Conservation (phyloP, 2,113 vertebrate genomes). For the Trinectes maculatus region DNA sequence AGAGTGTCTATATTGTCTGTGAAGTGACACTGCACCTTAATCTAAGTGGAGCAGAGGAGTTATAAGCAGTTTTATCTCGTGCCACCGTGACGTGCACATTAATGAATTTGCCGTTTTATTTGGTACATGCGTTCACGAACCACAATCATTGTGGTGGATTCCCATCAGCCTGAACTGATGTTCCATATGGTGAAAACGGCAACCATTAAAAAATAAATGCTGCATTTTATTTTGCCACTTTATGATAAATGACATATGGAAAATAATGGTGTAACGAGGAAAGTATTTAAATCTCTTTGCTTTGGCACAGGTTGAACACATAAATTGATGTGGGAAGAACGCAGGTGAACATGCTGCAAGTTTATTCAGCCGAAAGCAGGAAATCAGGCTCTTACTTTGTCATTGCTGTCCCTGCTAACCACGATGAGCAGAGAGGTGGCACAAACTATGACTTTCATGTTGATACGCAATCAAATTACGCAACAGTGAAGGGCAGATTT, state of each 20-base stretch:
- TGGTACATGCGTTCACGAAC: background rate
- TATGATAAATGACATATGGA: too few relatives aligned
- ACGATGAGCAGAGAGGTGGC: slow-evolving; percentile 22
- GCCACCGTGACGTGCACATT: background rate
- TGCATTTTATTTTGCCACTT: background rate
- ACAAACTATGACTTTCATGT: slow-evolving; percentile 31
- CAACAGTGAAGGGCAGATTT: slow-evolving; percentile 52
- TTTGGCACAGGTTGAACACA: too few relatives aligned
- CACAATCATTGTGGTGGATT: too few relatives aligned
- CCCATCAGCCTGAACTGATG: background rate
- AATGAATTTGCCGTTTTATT: background rate
- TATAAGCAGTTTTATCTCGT: background rate
- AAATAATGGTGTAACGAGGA: too few relatives aligned
- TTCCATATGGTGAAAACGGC: too few relatives aligned
- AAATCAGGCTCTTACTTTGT: slow-evolving; percentile 19
- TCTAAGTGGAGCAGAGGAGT: slow-evolving; percentile 38
- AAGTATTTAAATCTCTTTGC: too few relatives aligned
- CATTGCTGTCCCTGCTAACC: slow-evolving; percentile 10
- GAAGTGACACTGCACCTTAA: slow-evolving; percentile 33
- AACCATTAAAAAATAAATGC: background rate
- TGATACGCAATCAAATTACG: slow-evolving; percentile 49
- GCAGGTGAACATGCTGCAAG: slow-evolving; percentile 29
- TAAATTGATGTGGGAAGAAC: slow-evolving; percentile 40
- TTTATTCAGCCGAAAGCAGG: slow-evolving; percentile 14
- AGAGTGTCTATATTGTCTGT: slow-evolving; percentile 30